A percentile compares a stretch with the other conserved stretches of the same genome.
Evolutionary conservation across 1,140 invertebrate genomes (phyloP).

Genomic region (Drosophila arizonae): DNA sequence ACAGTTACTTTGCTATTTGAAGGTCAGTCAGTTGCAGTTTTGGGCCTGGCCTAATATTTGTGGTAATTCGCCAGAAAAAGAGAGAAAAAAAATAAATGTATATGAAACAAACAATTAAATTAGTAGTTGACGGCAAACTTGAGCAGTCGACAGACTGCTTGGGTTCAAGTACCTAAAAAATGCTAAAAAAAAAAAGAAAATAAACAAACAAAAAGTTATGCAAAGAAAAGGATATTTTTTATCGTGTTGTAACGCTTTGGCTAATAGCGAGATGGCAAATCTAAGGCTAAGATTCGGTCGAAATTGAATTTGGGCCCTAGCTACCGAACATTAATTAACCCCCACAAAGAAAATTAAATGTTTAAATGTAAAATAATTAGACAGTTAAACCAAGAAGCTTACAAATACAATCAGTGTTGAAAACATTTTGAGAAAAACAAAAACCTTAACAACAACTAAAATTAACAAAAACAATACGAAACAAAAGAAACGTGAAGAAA

Average conservation of each 20-base stretch:
- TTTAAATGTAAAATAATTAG: slow-evolving; percentile 82
- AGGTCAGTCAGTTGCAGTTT: slow-evolving; percentile 28
- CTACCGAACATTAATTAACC: slow-evolving; percentile 43
- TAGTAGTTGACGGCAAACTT: slow-evolving; percentile 44
- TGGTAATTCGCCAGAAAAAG: slow-evolving; percentile 10
- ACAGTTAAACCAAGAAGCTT: slow-evolving; percentile 83
- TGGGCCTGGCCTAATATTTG: slow-evolving; percentile 20
- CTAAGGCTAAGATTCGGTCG: slow-evolving; percentile 63
- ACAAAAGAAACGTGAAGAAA: slow-evolving; percentile 35
- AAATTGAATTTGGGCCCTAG: slow-evolving; percentile 67
- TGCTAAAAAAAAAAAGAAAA: slow-evolving; percentile 8
- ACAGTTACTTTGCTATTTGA: slow-evolving; percentile 29
- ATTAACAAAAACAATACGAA: slow-evolving; percentile 18
- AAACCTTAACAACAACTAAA: slow-evolving; percentile 17
- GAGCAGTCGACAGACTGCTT: slow-evolving; percentile 49
- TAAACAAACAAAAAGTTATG: slow-evolving; percentile 43
- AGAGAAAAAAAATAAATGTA: slow-evolving; percentile 8
- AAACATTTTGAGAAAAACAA: slow-evolving; percentile 75
- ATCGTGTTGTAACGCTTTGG: slow-evolving; percentile 70
- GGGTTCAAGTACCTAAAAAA: slow-evolving; percentile 60
- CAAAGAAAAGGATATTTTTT: slow-evolving; percentile 66
- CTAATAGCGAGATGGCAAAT: slow-evolving; percentile 44
- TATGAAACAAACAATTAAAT: background rate
- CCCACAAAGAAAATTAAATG: slow-evolving; percentile 63
- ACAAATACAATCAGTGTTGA: slow-evolving; percentile 83